A percentile compares a stretch with the other conserved stretches of the same genome.
Evolutionary conservation across 2,113 vertebrate genomes (phyloP).

Genomic region (Chaetura pelagica): DNA sequence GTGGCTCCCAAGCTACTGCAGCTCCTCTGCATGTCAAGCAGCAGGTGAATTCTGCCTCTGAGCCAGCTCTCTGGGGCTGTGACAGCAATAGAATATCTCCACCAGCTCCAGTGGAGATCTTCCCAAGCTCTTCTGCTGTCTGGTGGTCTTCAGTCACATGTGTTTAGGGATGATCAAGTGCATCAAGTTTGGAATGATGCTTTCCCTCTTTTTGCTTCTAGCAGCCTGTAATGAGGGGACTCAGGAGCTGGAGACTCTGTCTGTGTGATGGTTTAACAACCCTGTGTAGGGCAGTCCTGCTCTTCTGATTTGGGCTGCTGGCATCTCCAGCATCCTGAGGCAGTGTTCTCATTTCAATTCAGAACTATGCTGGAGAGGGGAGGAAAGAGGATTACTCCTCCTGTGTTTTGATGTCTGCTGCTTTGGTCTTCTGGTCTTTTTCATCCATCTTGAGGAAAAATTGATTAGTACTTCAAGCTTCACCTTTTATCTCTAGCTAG

Average conservation of each 20-base stretch:
- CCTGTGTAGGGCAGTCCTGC: neutral
- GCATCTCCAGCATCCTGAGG: neutral
- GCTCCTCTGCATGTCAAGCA: neutral
- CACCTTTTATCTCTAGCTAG: neutral
- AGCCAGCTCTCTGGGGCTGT: neutral
- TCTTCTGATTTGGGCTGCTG: neutral
- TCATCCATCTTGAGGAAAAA: neutral
- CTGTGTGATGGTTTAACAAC: neutral
- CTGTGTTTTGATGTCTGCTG: neutral
- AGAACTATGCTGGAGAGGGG: neutral
- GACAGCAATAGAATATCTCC: fast-evolving
- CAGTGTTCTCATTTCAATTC: neutral
- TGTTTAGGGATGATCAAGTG: neutral
- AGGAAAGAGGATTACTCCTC: neutral
- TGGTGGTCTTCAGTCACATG: neutral
- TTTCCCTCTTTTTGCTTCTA: neutral
- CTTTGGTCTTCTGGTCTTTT: neutral
- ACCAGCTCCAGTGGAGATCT: neutral
- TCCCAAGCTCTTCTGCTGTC: neutral
- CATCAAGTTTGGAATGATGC: neutral
- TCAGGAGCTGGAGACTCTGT: neutral
- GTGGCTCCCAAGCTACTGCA: neutral
- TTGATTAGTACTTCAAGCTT: neutral
- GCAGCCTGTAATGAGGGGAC: neutral
- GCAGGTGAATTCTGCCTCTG: neutral